Percentiles rank a stretch among this genome's conserved stretches.
These are phyloP conservation scores for Dipodomys spectabilis DNA, from an alignment of 2,113 vertebrate species.

Conservation along the genomic window DNA sequence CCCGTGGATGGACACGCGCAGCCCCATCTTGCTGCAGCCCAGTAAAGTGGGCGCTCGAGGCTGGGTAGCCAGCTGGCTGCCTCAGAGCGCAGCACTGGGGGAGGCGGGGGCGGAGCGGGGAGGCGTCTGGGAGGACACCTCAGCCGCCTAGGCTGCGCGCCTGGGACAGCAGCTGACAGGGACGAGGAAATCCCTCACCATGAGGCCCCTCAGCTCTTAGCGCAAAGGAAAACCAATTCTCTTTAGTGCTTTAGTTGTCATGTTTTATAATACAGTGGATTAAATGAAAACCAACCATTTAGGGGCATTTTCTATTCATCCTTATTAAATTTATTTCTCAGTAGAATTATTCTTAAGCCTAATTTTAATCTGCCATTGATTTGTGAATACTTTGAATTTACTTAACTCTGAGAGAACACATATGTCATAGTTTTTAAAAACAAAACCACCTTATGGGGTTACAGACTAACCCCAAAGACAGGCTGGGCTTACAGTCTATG, in stretches of 20 bases:
- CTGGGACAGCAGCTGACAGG: conserved; percentile 19
- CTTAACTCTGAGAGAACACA: conserved; percentile 60
- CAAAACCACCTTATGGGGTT: neutral
- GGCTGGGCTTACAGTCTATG: neutral
- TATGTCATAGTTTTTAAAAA: neutral
- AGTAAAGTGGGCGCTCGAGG: too few species aligned
- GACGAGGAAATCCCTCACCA: neutral
- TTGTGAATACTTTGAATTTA: conserved; percentile 63
- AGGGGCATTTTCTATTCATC: conserved; percentile 68
- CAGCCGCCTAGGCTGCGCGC: fast-evolving
- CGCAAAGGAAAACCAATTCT: conserved; percentile 84
- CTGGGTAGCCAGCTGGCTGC: neutral
- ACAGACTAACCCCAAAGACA: neutral
- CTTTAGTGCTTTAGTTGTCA: conserved; percentile 84
- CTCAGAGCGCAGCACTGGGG: neutral
- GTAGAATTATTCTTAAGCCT: conserved; percentile 73
- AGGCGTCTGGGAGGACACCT: neutral
- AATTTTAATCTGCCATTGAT: conserved; percentile 81
- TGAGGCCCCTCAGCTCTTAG: conserved; percentile 69
- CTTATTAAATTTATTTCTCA: conserved; percentile 73
- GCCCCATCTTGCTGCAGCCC: too few species aligned
- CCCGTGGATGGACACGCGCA: too few species aligned
- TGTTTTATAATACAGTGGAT: conserved; percentile 79
- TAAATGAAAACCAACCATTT: conserved; percentile 80
- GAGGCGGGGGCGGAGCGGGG: neutral